Evolutionary conservation across 2,113 vertebrate species (phyloP).

Genomic region (Coptodon rendalli): DNA sequence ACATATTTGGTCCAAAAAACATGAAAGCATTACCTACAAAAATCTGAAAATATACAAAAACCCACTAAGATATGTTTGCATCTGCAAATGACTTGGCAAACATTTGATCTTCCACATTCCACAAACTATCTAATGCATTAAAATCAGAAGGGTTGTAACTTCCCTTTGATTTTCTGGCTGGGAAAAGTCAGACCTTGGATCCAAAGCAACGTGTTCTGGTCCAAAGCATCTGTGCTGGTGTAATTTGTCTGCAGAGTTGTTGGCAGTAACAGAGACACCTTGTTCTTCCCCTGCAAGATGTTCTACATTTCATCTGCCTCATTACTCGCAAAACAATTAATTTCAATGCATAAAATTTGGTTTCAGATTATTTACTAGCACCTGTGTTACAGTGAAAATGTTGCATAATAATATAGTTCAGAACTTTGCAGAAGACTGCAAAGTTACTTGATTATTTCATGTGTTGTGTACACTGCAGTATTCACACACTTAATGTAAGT

Average conservation of each 20-base stretch:
- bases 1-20: neutral
- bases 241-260: conserved; percentile 26
- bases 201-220: conserved; percentile 4
- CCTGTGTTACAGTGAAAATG: neutral
- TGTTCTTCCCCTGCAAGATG: conserved; percentile 31
- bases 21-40: neutral
- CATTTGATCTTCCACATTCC: conserved; percentile 13
- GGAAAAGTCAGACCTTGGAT: conserved; percentile 11
- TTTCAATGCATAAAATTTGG: neutral
- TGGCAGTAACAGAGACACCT: conserved; percentile 40
- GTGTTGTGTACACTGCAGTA: neutral
- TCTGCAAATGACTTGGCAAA: conserved; percentile 4
- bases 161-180: conserved; percentile 40
- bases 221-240: conserved; percentile 26
- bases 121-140: neutral
- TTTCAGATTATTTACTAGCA: conserved; percentile 14
- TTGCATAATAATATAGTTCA: neutral
- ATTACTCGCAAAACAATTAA: conserved; percentile 28
- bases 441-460: neutral
- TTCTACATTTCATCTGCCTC: conserved; percentile 34
- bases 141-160: conserved; percentile 11
- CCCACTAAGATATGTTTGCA: neutral
- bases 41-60: neutral
- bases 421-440: neutral
- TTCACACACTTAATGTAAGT: neutral